phyloP scores from a whole-genome alignment of 2,113 vertebrate genomes.

The Agelaius phoeniceus region DNA sequence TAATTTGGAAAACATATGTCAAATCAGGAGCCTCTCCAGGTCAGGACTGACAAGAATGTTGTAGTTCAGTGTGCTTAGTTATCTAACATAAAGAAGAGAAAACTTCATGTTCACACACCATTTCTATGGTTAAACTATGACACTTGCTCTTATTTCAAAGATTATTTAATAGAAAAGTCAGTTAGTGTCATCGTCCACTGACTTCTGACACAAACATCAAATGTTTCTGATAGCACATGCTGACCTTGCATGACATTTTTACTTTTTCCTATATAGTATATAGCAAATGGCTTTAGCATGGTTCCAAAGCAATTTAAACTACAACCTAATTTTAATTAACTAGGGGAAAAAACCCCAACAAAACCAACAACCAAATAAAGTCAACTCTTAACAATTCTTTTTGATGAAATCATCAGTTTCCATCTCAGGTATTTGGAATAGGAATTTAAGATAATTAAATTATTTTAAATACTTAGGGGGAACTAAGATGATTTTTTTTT shows the following conservation, averaged over 20 bases:
- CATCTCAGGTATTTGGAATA: background rate
- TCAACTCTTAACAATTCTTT: background rate
- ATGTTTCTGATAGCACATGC: background rate
- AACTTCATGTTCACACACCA: background rate
- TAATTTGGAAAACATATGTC: background rate
- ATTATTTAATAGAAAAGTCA: background rate
- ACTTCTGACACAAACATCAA: background rate
- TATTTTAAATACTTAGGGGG: background rate
- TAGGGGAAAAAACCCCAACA: fast-evolving
- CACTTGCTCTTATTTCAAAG: background rate
- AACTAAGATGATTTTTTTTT: background rate
- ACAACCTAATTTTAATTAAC: background rate
- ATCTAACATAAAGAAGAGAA: background rate
- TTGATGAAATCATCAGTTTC: background rate
- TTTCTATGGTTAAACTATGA: background rate
- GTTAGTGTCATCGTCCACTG: background rate
- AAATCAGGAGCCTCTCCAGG: background rate
- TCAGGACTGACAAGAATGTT: background rate
- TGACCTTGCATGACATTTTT: background rate
- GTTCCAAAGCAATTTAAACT: background rate
- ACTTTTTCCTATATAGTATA: background rate
- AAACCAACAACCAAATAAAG: background rate
- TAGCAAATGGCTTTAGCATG: background rate
- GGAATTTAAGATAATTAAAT: background rate
- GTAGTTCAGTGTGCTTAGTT: background rate